A percentile compares a stretch with the other conserved stretches of the same genome.
Conservation (phyloP, 2,888 invertebrate species). For the Xestia rhomboidea region DNA sequence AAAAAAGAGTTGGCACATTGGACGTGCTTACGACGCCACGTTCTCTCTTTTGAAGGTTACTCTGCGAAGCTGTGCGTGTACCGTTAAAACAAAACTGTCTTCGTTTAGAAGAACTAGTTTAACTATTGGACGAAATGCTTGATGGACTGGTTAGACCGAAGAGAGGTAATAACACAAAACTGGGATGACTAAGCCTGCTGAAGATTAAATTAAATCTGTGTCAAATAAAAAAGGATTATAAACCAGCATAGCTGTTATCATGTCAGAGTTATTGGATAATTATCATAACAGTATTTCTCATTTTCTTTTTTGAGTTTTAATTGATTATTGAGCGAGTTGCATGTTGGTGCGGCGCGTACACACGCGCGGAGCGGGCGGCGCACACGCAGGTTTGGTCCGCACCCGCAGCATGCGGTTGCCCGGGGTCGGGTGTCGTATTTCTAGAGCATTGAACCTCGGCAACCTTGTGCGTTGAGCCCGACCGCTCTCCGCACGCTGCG, state of each 20-base stretch:
- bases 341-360: slow-evolving; percentile 51
- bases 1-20: slow-evolving; percentile 89
- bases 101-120: slow-evolving; percentile 81
- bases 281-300: not conserved
- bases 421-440: slow-evolving; percentile 89
- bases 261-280: slow-evolving; percentile 26
- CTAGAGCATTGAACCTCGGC: slow-evolving; percentile 91
- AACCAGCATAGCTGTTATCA: not conserved
- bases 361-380: slow-evolving; percentile 63
- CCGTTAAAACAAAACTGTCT: slow-evolving; percentile 86
- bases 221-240: slow-evolving; percentile 8
- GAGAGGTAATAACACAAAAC: slow-evolving; percentile 15
- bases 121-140: slow-evolving; percentile 70
- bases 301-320: not conserved
- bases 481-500: slow-evolving; percentile 88
- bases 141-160: slow-evolving; percentile 8
- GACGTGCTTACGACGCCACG: slow-evolving; percentile 87
- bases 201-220: slow-evolving; percentile 1
- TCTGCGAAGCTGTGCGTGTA: slow-evolving; percentile 81
- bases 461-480: slow-evolving; percentile 90
- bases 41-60: slow-evolving; percentile 90
- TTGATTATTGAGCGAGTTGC: slow-evolving; percentile 28
- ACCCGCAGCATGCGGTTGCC: slow-evolving; percentile 79
- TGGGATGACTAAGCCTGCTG: not conserved
- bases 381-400: slow-evolving; percentile 74